These are phyloP conservation scores for Drosophila hamatofila DNA, from an alignment of 2,888 invertebrate species.

Conservation along the genomic window DNA sequence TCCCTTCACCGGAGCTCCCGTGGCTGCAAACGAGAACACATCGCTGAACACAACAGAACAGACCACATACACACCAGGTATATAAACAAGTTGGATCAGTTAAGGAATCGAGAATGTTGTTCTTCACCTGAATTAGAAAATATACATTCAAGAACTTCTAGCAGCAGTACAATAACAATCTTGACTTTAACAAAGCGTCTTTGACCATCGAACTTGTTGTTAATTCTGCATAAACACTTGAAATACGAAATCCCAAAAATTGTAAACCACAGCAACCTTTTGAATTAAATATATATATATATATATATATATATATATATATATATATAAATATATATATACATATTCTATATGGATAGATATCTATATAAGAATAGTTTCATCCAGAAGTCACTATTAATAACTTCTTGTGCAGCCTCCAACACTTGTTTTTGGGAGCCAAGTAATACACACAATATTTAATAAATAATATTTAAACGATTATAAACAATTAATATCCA, in stretches of 20 bases:
- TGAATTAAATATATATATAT: conserved; percentile 30
- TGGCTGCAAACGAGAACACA: conserved; percentile 84
- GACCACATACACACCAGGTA: conserved; percentile 86
- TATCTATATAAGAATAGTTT: conserved; percentile 23
- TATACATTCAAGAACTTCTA: conserved; percentile 31
- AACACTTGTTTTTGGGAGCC: conserved; percentile 28
- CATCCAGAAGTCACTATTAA: conserved; percentile 32
- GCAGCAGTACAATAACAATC: conserved; percentile 53
- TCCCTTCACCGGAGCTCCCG: conserved; percentile 84
- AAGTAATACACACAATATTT: conserved; percentile 26
- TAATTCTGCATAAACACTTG: conserved; percentile 54
- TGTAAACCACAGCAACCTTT: conserved; percentile 50
- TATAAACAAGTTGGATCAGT: conserved; percentile 67
- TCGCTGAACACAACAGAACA: conserved; percentile 85
- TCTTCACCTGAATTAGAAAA: conserved; percentile 18
- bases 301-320: not conserved
- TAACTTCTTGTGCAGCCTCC: conserved; percentile 36
- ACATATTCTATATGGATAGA: no score
- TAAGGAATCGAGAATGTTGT: conserved; percentile 17
- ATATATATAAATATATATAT: not conserved
- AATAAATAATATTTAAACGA: conserved; percentile 19
- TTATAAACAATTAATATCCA: conserved; percentile 32
- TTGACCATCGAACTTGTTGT: conserved; percentile 81
- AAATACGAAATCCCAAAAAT: conserved; percentile 33
- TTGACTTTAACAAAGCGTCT: conserved; percentile 71